Conservation (phyloP, 2,113 vertebrate species). For the Nothocercus nigrocapillus region DNA sequence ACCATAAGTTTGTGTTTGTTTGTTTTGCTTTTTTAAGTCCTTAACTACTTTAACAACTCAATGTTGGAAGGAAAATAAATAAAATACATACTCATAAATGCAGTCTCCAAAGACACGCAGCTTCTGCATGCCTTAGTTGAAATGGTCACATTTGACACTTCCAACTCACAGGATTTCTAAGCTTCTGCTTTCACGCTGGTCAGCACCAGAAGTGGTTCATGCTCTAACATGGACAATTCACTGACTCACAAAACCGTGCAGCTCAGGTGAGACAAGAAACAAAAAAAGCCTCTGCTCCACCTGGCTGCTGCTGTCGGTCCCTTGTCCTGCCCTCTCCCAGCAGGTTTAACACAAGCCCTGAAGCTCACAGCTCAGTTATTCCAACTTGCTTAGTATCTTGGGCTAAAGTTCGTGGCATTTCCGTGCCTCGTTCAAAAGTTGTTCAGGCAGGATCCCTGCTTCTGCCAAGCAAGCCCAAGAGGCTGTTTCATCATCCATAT, state of each 20-base stretch:
- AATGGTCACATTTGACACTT: not conserved
- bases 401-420: not conserved
- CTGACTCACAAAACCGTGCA: not conserved
- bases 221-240: not conserved
- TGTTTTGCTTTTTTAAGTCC: not conserved
- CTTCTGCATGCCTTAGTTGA: not conserved
- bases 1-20: not conserved
- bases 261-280: not conserved
- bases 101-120: not conserved
- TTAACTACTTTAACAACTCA: not conserved
- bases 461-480: accelerated
- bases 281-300: not conserved
- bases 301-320: not conserved
- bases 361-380: not conserved
- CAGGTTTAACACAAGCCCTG: not conserved
- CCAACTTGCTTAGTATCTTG: not conserved
- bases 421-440: not conserved
- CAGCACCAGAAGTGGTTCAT: not conserved
- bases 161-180: not conserved
- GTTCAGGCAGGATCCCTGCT: not conserved
- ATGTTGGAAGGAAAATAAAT: not conserved
- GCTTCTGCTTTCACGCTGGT: not conserved
- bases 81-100: not conserved
- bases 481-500: not conserved
- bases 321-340: not conserved